Base-by-base conservation (phyloP, 2,797 vertebrate genomes). In the Eulemur albifrons region DNA sequence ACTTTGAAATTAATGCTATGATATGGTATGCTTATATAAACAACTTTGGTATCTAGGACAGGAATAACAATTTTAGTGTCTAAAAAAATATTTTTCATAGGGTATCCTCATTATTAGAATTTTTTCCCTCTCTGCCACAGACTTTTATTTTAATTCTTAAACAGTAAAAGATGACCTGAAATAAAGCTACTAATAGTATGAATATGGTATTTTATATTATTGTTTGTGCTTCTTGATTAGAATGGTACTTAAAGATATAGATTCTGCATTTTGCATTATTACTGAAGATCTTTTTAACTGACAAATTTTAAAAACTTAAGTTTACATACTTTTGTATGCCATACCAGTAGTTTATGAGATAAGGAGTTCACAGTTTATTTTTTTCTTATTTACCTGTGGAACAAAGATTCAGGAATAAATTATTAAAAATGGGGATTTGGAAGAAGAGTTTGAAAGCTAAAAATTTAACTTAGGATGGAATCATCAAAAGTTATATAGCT, bases 381-480 rank as follows among this genome's bases (percentile, higher is more conserved):
- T 92, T 63, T 94, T 93, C 50, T 96, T 95, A 70, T 81, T 92
- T 87, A 93, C 32, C 8, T 88, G 2, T 92, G 52, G 57, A 75
- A 79, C 57, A 96, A 88, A 90, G 25, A 86, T 73, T 90, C 35
- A 79, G 50, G 23, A 91, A 59, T 90, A 89, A 90, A 48, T 94
- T 72, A 48, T 73, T 80, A 63, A 45, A 82, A 18, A 63, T 82
- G 18, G 18, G 7, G 30, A 94, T 95, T 95, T 93, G 40, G 35
- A 92, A 25, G 69, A 86, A 89, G 35, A 93, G 87, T 92, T 82
- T 92, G 67, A 96, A 93, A 93, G 67, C 57, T 93, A 82, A 93
- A 81, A 73, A 40, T 84, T 90, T 92, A 94, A 63, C 21, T 89
- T 95, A 70, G 21, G 21, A 40, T 90, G 32, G 52, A 89, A 50